Evolutionary conservation across 2,113 vertebrate genomes (phyloP), one percentile per base, ranked within the genome.

Genomic region (Rhinichthys klamathensis): DNA sequence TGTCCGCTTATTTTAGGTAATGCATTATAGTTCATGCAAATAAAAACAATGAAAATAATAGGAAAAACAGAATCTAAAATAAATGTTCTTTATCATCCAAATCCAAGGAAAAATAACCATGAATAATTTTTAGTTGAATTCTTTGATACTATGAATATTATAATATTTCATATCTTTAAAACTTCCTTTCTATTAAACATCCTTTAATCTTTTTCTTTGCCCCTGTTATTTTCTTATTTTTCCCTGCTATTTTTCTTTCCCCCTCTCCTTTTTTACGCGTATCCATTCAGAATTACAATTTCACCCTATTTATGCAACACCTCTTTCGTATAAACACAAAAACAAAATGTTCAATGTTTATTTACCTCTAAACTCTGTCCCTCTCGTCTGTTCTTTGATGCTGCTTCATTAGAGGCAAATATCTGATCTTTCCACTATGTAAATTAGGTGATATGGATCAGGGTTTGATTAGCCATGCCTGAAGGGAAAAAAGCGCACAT

Each of bases 361-460:
- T 67, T 56, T 27, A 38, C 56, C 70, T 60, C 82, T 74, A 11
- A 56, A 65, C 23, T n/a, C 23, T n/a, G 16, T 35, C 60, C 30
- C 27, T 85, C 18, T 78, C 13, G 1, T 51, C 15, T 27, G 46
- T 35, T 80, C 46, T 80, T 65, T 79, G 83, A 73, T 60, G 69
- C 27, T 63, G 60, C 16, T 74, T 77, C 32, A 78, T 84, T 38
- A 69, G 21, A 65, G 49, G 44, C 72, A 44, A 27, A 75, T 35
- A 85, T 85, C 84, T 46, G 63, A 41, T 72, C 63, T 83, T n/a
- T 46, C 12, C 25, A 32, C 16, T 74, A 30, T 86, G 80, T 41
- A 73, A 74, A 85, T 72, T 6, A 65, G 0, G 44, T 30, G 83
- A 85, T 79, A 79, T 21, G 27, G 83, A 85, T 85, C 83, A 38